Conservation (phyloP, 2,797 vertebrate species). For the Channallabes apus region DNA sequence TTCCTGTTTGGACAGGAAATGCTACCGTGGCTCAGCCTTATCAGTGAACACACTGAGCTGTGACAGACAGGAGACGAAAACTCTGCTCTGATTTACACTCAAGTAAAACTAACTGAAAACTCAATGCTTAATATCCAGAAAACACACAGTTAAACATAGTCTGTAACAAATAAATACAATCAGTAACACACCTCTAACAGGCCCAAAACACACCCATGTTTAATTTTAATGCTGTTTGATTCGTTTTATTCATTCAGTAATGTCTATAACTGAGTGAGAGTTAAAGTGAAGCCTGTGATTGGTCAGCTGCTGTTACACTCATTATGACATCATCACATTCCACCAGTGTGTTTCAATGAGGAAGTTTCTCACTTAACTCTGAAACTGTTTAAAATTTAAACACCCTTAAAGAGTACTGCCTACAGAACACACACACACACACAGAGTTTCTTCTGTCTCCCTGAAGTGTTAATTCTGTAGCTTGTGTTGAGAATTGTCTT, state of each 20-base stretch:
- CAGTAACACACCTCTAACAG: neutral
- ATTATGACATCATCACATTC: slow-evolving; percentile 5
- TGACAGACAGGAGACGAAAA: neutral
- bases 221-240: neutral
- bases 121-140: neutral
- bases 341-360: neutral
- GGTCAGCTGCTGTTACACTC: neutral
- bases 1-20: slow-evolving; percentile 90
- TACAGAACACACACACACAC: neutral
- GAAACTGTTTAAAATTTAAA: neutral
- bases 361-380: neutral
- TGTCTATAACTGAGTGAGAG: neutral
- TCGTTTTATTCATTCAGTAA: neutral
- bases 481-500: neutral
- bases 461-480: neutral
- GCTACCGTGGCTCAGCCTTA: slow-evolving; percentile 81
- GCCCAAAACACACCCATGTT: neutral
- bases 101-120: neutral
- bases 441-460: neutral
- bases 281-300: neutral
- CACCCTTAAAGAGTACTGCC: neutral
- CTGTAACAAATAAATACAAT: too few relatives aligned
- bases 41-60: slow-evolving; percentile 72
- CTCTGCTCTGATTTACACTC: neutral
- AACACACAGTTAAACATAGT: neutral